A percentile compares a stretch with the other conserved stretches of the same genome.
phyloP scores from a whole-genome alignment of 2,113 vertebrate genomes.

The Phyllostomus discolor region DNA sequence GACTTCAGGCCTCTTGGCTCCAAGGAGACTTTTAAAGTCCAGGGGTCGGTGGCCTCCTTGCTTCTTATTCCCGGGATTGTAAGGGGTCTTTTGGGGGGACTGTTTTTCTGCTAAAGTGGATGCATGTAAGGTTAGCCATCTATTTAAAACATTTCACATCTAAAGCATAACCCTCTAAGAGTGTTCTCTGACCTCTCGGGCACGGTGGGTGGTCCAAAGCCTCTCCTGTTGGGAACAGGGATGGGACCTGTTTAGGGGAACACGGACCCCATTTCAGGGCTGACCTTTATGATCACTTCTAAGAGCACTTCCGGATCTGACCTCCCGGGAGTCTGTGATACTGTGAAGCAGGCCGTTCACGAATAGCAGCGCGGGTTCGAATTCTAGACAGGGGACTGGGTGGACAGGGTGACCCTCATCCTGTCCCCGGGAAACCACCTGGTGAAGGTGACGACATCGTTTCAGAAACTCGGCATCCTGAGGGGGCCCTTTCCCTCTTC shows the following conservation, averaged over 20 bases:
- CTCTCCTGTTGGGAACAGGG: not conserved
- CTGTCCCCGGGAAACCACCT: not conserved
- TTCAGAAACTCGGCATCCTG: not conserved
- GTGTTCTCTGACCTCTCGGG: not conserved
- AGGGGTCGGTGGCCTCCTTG: not conserved
- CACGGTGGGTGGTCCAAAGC: not conserved
- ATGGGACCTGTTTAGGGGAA: not conserved
- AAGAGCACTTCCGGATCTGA: not conserved
- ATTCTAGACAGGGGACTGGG: not conserved
- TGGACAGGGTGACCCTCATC: not conserved
- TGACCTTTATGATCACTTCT: constrained; percentile 17
- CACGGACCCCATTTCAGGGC: not conserved
- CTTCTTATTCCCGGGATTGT: not conserved
- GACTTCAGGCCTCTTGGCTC: constrained; percentile 10
- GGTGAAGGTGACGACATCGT: not conserved
- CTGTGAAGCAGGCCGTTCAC: not conserved
- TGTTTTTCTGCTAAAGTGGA: not conserved
- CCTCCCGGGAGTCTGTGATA: not conserved
- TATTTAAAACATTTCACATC: not conserved
- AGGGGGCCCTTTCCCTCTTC: not conserved
- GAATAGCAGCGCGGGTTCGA: not conserved
- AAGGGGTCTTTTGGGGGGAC: not conserved
- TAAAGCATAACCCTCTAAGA: not conserved
- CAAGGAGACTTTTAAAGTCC: not conserved
- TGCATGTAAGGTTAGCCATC: not conserved